Evolutionary conservation across 2,797 vertebrate genomes (phyloP).

Genomic region (Esox masquinongy): DNA sequence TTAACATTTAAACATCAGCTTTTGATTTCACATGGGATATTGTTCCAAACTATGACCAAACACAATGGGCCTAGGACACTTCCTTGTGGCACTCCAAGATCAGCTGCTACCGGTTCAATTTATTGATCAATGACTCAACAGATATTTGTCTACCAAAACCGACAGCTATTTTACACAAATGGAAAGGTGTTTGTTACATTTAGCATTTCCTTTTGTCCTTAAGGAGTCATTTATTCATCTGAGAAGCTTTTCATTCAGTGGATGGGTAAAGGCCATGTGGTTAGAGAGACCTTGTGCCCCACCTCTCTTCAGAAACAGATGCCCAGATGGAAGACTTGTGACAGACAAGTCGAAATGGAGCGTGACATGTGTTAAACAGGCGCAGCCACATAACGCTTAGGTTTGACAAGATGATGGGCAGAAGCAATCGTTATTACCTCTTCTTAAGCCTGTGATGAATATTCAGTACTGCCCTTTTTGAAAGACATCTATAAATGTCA

Average conservation of each 20-base stretch:
- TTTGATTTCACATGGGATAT: not conserved
- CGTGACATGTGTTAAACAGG: slow-evolving; percentile 74
- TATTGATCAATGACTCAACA: not conserved
- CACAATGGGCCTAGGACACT: not conserved
- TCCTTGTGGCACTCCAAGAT: not conserved
- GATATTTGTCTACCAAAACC: not conserved
- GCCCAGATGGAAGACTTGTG: slow-evolving; percentile 52
- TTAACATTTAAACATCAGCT: not conserved
- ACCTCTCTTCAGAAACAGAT: slow-evolving; percentile 49
- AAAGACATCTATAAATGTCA: slow-evolving; percentile 47
- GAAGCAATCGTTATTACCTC: slow-evolving; percentile 61
- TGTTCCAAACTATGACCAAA: no score
- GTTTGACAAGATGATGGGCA: slow-evolving; percentile 68
- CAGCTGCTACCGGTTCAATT: not conserved
- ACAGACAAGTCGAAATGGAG: slow-evolving; percentile 69
- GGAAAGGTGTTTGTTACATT: not conserved
- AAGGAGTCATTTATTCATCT: slow-evolving; percentile 9
- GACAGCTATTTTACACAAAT: not conserved
- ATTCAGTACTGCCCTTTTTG: slow-evolving; percentile 57
- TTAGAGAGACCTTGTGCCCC: slow-evolving; percentile 21
- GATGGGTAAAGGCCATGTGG: slow-evolving; percentile 54
- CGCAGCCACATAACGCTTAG: slow-evolving; percentile 59
- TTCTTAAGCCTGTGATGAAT: slow-evolving; percentile 61
- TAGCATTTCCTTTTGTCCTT: not conserved
- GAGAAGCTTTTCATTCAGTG: slow-evolving; percentile 42